Evolutionary conservation across 2,113 vertebrate genomes (phyloP).

Genomic region (Hyaena hyaena): DNA sequence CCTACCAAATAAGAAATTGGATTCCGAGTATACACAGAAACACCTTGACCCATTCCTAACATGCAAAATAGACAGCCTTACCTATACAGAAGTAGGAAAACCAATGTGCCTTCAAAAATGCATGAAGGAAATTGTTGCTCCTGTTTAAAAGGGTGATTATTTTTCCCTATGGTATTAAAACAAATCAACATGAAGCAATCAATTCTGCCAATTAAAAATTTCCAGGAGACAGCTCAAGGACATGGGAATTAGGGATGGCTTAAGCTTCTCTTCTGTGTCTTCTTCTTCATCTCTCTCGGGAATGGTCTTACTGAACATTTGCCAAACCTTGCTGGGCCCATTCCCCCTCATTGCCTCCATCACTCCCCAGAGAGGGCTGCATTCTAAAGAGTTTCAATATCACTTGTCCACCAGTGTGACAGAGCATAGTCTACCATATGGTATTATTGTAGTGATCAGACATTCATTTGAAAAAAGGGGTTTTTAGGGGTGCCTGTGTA

Average conservation of each 20-base stretch:
- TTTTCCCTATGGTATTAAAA: neutral
- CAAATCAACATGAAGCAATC: neutral
- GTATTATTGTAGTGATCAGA: neutral
- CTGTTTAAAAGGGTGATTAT: neutral
- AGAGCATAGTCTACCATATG: accelerated
- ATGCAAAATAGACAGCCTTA: neutral
- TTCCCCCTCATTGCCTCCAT: neutral
- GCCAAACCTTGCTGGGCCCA: accelerated
- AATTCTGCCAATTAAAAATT: neutral
- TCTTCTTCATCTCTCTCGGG: neutral
- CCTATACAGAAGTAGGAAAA: neutral
- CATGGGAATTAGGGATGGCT: neutral
- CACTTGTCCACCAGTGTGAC: neutral
- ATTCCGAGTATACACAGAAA: neutral
- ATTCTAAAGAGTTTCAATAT: neutral
- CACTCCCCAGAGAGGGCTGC: too few relatives aligned
- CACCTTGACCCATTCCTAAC: neutral
- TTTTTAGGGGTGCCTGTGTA: too few relatives aligned
- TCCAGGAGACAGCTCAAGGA: neutral
- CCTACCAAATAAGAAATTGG: neutral
- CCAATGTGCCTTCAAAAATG: neutral
- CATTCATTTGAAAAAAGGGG: neutral
- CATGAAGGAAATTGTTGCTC: neutral
- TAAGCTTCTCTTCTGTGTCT: neutral
- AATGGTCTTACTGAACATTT: neutral